Conservation (phyloP, 2,113 vertebrate species). For the Aphelocoma coerulescens region DNA sequence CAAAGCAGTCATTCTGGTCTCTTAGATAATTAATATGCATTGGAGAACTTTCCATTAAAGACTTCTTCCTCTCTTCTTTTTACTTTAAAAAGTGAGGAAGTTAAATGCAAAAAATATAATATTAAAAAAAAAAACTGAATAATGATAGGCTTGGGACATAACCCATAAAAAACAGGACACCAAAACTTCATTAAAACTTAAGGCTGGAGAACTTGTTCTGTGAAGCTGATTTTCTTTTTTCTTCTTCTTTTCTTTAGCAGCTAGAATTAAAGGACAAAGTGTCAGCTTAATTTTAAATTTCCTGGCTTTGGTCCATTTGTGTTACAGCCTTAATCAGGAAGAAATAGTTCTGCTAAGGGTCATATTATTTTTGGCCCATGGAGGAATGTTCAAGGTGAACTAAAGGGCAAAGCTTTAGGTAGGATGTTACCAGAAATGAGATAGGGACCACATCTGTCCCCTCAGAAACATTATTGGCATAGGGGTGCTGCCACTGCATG, state of each 20-base stretch:
- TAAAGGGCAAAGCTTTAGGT: background rate
- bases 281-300: slow-evolving; percentile 4
- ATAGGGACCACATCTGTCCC: background rate
- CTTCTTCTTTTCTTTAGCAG: background rate
- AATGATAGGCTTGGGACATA: background rate
- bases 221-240: background rate
- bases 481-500: background rate
- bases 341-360: background rate
- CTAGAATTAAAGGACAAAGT: slow-evolving; percentile 16
- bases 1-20: slow-evolving; percentile 29
- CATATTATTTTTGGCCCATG: slow-evolving; percentile 23
- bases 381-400: background rate
- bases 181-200: background rate
- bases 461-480: background rate
- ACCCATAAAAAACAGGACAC: background rate
- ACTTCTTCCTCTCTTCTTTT: slow-evolving; percentile 5
- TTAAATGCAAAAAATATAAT: background rate
- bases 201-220: background rate
- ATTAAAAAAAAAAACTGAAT: background rate
- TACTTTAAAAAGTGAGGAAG: slow-evolving; percentile 7
- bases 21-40: slow-evolving; percentile 69
- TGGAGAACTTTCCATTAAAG: slow-evolving; percentile 49
- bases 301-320: background rate
- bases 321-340: background rate
- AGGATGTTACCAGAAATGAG: background rate